Conservation (phyloP, 1,140 invertebrate species). For the Apis dorsata region DNA sequence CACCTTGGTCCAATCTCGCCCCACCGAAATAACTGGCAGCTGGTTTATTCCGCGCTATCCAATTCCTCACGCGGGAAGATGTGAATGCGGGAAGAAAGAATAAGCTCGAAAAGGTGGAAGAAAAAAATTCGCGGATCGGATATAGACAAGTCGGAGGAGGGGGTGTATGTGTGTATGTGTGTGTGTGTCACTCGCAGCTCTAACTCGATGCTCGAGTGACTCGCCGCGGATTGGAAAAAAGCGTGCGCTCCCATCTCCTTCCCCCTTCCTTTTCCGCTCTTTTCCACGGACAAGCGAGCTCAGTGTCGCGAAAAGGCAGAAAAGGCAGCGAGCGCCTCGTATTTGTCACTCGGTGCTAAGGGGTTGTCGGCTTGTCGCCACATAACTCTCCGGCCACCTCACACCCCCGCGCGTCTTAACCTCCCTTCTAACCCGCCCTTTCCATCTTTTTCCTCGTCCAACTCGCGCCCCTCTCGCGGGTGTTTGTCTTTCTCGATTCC, state of each 20-base stretch:
- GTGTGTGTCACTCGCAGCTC: conserved; percentile 64
- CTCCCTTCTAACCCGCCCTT: conserved; percentile 48
- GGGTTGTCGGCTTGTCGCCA: conserved; percentile 71
- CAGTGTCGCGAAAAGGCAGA: conserved; percentile 41
- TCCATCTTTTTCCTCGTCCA: conserved; percentile 35
- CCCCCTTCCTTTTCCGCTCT: conserved; percentile 13
- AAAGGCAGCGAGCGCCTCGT: conserved; percentile 60
- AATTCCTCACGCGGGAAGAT: not conserved
- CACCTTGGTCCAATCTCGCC: conserved; percentile 8
- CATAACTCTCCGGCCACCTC: conserved; percentile 65
- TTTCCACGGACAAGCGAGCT: conserved; percentile 39
- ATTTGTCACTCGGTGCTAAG: conserved; percentile 71
- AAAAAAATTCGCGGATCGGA: conserved; percentile 50
- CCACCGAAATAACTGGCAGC: not conserved
- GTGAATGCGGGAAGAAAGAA: not conserved
- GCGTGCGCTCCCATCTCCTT: not conserved
- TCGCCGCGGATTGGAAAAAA: conserved; percentile 34
- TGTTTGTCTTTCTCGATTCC: conserved; percentile 25
- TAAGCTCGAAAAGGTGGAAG: not conserved
- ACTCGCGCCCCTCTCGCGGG: not conserved
- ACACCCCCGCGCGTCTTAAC: conserved; percentile 49
- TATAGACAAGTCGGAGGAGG: conserved; percentile 44
- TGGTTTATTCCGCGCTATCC: not conserved
- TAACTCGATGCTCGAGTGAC: conserved; percentile 66
- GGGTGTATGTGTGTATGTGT: too few relatives aligned